Evolutionary conservation across 2,888 invertebrate genomes (phyloP).

Genomic region (Catocala sponsa): DNA sequence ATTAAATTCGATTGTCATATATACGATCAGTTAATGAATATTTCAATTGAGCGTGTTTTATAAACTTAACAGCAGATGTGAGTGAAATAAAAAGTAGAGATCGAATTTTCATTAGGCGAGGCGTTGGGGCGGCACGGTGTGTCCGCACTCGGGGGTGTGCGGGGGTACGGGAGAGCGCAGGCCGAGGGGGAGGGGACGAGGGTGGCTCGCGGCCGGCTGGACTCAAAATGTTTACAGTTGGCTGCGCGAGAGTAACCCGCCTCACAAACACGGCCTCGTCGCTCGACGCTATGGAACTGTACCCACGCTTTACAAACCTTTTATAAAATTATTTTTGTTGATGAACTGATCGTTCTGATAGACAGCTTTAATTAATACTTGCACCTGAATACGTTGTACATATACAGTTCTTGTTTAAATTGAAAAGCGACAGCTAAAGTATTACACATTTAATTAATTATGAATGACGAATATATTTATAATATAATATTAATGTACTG

Average conservation of each 20-base stretch:
- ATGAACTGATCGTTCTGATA: slow-evolving; percentile 49
- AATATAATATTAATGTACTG: too few relatives aligned
- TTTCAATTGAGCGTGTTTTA: slow-evolving; percentile 65
- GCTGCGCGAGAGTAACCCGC: slow-evolving; percentile 87
- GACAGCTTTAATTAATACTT: slow-evolving; percentile 34
- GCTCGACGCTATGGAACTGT: slow-evolving; percentile 75
- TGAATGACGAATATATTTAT: too few relatives aligned
- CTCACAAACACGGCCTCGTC: slow-evolving; percentile 80
- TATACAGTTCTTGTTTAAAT: too few relatives aligned
- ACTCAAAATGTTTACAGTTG: slow-evolving; percentile 87
- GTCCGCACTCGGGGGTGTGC: slow-evolving; percentile 66
- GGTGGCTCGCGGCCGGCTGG: slow-evolving; percentile 76
- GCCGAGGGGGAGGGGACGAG: slow-evolving; percentile 44
- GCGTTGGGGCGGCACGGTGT: slow-evolving; percentile 84
- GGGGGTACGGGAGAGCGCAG: slow-evolving; percentile 26
- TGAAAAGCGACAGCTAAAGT: too few relatives aligned
- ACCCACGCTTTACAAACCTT: slow-evolving; percentile 62
- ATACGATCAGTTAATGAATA: slow-evolving; percentile 52
- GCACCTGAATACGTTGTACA: too few relatives aligned
- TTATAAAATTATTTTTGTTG: slow-evolving; percentile 59
- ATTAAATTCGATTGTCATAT: slow-evolving; percentile 30
- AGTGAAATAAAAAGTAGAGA: slow-evolving; percentile 76
- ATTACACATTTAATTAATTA: too few relatives aligned
- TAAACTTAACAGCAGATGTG: slow-evolving; percentile 65
- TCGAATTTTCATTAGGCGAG: slow-evolving; percentile 86